These are phyloP conservation scores for Drosophila formosana DNA, from an alignment of 2,888 invertebrate genomes.

Conservation along the genomic window DNA sequence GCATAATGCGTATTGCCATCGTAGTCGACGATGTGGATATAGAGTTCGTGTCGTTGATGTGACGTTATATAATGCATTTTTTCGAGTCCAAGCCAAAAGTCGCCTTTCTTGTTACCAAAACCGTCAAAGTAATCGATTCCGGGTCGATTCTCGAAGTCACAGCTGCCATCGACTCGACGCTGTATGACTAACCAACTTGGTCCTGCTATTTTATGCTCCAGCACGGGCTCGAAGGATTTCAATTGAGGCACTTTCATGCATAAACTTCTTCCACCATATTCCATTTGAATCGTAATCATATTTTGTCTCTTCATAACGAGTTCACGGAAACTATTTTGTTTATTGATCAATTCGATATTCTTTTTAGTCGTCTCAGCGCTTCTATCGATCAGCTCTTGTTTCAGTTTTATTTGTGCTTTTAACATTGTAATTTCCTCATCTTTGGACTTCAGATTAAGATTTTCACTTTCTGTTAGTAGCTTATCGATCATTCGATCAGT, in stretches of 20 bases:
- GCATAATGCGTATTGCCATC: conserved; percentile 87
- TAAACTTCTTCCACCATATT: conserved; percentile 1
- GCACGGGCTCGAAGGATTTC: not conserved
- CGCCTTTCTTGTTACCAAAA: conserved; percentile 7
- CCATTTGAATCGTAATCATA: conserved; percentile 1
- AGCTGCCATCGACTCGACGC: conserved; percentile 12
- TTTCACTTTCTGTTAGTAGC: too few relatives aligned
- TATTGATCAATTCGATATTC: too few relatives aligned
- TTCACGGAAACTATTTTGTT: not conserved
- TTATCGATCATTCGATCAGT: too few relatives aligned
- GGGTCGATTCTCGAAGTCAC: conserved; percentile 4
- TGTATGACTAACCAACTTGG: conserved; percentile 29
- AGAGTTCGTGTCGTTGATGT: conserved; percentile 86
- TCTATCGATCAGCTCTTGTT: too few relatives aligned
- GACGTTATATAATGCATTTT: conserved; percentile 86
- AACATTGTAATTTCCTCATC: too few relatives aligned
- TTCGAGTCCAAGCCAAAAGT: conserved; percentile 88
- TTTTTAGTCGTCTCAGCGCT: too few relatives aligned
- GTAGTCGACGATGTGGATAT: conserved; percentile 88
- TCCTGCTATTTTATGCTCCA: conserved; percentile 16
- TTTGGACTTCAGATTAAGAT: too few relatives aligned
- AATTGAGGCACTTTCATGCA: conserved; percentile 19
- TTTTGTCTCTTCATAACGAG: not conserved
- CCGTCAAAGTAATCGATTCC: conserved; percentile 4
- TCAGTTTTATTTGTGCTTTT: too few relatives aligned